These are phyloP conservation scores for Acanthochromis polyacanthus DNA, from an alignment of 2,113 vertebrate genomes.

Conservation along the genomic window DNA sequence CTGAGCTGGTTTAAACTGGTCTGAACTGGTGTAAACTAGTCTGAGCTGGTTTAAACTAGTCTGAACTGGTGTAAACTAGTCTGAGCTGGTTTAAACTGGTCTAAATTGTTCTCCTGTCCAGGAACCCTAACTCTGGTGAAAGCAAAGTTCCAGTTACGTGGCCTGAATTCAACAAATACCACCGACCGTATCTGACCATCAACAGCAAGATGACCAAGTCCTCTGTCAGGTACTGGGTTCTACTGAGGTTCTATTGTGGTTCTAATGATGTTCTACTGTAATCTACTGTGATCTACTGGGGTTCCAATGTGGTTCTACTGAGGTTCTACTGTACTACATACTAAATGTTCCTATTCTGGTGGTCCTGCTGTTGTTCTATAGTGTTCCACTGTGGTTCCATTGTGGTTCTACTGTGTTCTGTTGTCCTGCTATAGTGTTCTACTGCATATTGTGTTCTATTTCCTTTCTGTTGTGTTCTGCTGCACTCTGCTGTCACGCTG, in stretches of 20 bases:
- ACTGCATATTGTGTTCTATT: background rate
- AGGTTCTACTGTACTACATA: too few species aligned
- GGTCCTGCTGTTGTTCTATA: too few species aligned
- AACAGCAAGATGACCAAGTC: slow-evolving; percentile 72
- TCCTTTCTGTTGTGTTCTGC: background rate
- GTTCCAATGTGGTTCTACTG: too few species aligned
- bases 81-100: background rate
- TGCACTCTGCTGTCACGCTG: too few species aligned
- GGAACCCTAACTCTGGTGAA: slow-evolving; percentile 85
- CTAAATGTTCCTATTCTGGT: too few species aligned
- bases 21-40: background rate
- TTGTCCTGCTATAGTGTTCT: background rate
- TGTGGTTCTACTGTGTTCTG: too few species aligned
- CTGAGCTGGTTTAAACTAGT: too few species aligned
- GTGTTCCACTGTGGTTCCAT: too few species aligned
- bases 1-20: background rate
- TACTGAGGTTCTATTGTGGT: background rate
- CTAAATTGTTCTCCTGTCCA: slow-evolving; percentile 51
- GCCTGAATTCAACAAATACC: slow-evolving; percentile 71
- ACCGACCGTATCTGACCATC: slow-evolving; percentile 84
- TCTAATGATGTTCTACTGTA: too few species aligned
- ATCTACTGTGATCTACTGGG: too few species aligned
- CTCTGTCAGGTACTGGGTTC: slow-evolving; percentile 75
- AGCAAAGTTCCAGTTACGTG: slow-evolving; percentile 81
- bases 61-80: background rate